Base-by-base conservation (phyloP, 2,113 vertebrate species). In the Garra rufa region DNA sequence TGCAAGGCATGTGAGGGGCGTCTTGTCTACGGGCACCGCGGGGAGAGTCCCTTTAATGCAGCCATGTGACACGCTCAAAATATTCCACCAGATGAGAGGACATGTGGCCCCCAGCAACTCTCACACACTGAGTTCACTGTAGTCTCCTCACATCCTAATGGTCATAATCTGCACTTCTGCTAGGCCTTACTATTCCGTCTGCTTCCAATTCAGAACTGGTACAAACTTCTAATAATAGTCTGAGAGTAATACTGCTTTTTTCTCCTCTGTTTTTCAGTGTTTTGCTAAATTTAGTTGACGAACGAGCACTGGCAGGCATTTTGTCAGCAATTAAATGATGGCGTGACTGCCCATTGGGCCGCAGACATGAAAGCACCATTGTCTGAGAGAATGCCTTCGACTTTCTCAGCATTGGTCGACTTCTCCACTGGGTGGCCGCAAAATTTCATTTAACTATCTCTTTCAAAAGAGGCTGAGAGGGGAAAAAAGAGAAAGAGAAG, bases 181-280 rank as follows among this genome's bases (percentile, higher is more conserved):
- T 81, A 91, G 70, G 48, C 70, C 30, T 70, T 46, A 41, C 55
- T 24, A 71, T 24, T 59, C 59, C 28, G 34, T 48, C 81, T n/a
- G 70, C 28, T 63, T 87, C 69, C 59, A 76, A 76, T 84, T 59
- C 24, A 26, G 30, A 71, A 44, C 86, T 70, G 69, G 61, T 50
- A 78, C 63, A 83, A 34, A 78, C 24, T 88, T 87, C 89, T 94
- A 92, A 92, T 93, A 93, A 93, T 91, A 95, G 91, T 2, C 26
- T 6, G 73, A 50, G 83, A 85, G 85, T 73, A 91, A 65, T 55
- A 44, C 79, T n/a, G 15, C 65, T 74, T 85, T 84, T 82, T 55
- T 52, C 61, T 15, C 9, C 3, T 30, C 80, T 87, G 24, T 83
- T 84, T 88, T 86, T 82, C 55, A 52, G 71, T 70, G 21, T 76